A percentile compares a stretch with the other conserved stretches of the same genome.
phyloP scores from a whole-genome alignment of 2,113 vertebrate genomes.

The Mustela lutreola region DNA sequence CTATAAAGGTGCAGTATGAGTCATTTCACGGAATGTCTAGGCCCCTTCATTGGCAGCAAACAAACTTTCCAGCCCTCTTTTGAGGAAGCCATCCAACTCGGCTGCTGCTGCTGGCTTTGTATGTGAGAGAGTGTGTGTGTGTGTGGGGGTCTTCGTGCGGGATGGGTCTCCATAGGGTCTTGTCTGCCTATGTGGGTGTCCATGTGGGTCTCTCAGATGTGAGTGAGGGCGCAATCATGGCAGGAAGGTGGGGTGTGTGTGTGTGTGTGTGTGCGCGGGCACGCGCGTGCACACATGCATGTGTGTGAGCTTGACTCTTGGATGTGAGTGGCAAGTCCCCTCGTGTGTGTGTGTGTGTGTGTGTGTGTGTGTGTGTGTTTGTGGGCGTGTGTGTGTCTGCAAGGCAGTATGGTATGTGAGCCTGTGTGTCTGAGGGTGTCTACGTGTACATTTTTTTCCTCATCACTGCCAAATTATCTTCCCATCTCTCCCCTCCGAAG shows the following conservation, averaged over 20 bases:
- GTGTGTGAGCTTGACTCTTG: background rate
- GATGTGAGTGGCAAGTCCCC: background rate
- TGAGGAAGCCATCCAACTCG: constrained; percentile 80
- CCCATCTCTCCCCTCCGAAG: constrained; percentile 72
- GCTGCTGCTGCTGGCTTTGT: constrained; percentile 61
- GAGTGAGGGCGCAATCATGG: background rate
- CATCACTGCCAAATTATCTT: constrained; percentile 79
- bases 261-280: background rate
- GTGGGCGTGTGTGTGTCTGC: constrained; percentile 1
- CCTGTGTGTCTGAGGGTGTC: constrained; percentile 72
- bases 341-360: background rate
- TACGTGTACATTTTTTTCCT: constrained; percentile 78
- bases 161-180: constrained; percentile 35
- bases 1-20: constrained; percentile 81
- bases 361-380: background rate
- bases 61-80: constrained; percentile 81
- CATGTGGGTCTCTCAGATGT: constrained; percentile 24
- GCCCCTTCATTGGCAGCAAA: constrained; percentile 82
- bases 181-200: constrained; percentile 47
- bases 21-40: constrained; percentile 81
- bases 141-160: constrained; percentile 47
- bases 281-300: background rate
- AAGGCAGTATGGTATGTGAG: constrained; percentile 70
- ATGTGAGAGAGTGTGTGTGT: background rate
- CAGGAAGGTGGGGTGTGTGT: background rate